A percentile compares a stretch with the other conserved stretches of the same genome.
Conservation (phyloP, 1,140 invertebrate species). For the Drosophila azteca region DNA sequence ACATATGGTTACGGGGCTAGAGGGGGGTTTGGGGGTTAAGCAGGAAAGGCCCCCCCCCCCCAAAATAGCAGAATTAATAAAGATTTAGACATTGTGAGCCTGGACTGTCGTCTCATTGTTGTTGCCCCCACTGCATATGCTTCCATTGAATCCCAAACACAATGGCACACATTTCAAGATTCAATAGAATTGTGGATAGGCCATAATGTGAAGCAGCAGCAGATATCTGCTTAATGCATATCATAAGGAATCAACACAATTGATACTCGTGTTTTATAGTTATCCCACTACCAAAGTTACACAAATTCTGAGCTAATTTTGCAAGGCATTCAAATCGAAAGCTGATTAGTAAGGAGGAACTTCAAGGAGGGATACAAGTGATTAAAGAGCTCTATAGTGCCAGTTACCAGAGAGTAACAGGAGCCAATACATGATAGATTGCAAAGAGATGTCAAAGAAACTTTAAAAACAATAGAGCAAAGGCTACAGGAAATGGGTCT, state of each 20-base stretch:
- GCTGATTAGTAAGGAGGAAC: too few species aligned
- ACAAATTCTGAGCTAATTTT: too few species aligned
- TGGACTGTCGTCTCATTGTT: constrained; percentile 33
- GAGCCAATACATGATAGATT: too few species aligned
- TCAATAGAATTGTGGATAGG: too few species aligned
- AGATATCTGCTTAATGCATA: constrained; percentile 36
- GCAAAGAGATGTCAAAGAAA: too few species aligned
- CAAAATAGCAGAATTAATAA: constrained; percentile 81
- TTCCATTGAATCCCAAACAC: constrained; percentile 41
- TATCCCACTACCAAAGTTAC: background rate
- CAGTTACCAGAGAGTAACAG: too few species aligned
- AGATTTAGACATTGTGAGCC: constrained; percentile 78
- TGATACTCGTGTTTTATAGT: constrained; percentile 24
- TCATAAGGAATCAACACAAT: constrained; percentile 50
- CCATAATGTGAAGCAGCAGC: constrained; percentile 40
- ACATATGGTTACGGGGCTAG: background rate
- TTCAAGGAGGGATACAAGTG: too few species aligned
- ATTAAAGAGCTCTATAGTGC: too few species aligned
- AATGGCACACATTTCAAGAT: constrained; percentile 17
- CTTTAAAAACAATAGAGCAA: too few species aligned
- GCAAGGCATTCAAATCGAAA: too few species aligned
- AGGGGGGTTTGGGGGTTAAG: background rate
- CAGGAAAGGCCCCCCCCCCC: too few species aligned
- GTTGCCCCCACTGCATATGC: constrained; percentile 35
- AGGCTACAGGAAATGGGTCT: too few species aligned